These are phyloP conservation scores for Peromyscus leucopus DNA, from an alignment of 2,113 vertebrate genomes.

Conservation along the genomic window DNA sequence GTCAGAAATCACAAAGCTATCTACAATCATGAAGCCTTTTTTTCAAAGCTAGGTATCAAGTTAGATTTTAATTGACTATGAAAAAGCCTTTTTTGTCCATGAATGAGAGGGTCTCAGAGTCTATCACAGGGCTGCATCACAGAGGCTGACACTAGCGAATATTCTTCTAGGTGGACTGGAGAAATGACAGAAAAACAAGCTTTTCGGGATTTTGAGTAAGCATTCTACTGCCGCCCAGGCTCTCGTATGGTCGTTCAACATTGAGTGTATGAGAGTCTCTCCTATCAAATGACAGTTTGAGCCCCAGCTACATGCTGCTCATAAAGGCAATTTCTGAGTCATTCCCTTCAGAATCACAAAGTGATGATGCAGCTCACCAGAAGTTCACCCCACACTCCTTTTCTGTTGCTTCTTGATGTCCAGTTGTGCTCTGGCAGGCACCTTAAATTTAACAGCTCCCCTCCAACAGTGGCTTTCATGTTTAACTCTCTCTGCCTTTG, in stretches of 20 bases:
- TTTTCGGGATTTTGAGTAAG: background rate
- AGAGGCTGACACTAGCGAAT: background rate
- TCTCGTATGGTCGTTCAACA: background rate
- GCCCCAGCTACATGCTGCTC: background rate
- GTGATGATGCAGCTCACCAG: background rate
- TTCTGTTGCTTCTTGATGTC: background rate
- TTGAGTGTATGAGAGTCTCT: background rate
- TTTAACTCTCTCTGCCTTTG: background rate
- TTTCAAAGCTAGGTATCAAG: background rate
- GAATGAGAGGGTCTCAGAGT: background rate
- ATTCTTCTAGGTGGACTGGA: background rate
- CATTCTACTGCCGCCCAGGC: background rate
- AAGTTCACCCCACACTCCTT: accelerated
- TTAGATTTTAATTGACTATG: background rate
- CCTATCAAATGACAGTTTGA: background rate
- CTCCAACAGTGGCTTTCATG: background rate
- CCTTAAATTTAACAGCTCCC: background rate
- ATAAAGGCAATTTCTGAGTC: conserved; percentile 15
- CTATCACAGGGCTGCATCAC: background rate
- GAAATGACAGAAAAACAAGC: background rate
- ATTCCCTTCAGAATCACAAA: background rate
- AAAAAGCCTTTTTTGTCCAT: background rate
- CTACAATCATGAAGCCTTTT: background rate
- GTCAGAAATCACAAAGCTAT: conserved; percentile 12
- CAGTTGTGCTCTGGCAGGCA: background rate